Conservation (phyloP, 2,113 vertebrate genomes). For the Xerus inauris region DNA sequence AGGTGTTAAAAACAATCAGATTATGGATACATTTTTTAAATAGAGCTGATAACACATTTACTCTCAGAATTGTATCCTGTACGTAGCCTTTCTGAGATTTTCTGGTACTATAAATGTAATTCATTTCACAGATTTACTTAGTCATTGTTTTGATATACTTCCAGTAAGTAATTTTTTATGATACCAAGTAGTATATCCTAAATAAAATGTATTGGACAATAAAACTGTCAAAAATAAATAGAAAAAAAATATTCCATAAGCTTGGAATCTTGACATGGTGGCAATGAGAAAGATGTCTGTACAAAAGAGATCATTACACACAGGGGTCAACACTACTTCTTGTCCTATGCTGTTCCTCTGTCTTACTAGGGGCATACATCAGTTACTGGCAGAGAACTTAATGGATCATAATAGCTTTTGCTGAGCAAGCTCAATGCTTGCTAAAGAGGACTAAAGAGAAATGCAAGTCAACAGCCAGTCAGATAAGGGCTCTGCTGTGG, state of each 20-base stretch:
- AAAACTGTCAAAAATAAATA: neutral
- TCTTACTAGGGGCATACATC: neutral
- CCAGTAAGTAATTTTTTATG: neutral
- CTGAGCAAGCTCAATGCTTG: neutral
- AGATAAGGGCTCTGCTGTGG: neutral
- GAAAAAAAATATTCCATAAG: neutral
- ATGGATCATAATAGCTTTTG: neutral
- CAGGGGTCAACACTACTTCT: no score
- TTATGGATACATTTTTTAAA: neutral
- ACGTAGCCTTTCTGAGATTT: neutral
- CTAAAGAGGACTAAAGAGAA: neutral
- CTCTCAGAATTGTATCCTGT: neutral
- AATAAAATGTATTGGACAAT: neutral
- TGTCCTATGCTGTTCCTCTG: rapidly evolving
- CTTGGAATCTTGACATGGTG: neutral
- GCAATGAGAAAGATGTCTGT: neutral
- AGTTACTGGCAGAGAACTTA: neutral
- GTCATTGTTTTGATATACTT: neutral
- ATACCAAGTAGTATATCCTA: neutral
- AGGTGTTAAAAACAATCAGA: neutral
- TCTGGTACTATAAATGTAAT: neutral
- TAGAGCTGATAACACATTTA: neutral
- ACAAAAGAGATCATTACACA: neutral
- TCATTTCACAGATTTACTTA: neutral
- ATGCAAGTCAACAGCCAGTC: neutral